Conservation (phyloP, 2,888 invertebrate genomes). For the Abscondita cerata region DNA sequence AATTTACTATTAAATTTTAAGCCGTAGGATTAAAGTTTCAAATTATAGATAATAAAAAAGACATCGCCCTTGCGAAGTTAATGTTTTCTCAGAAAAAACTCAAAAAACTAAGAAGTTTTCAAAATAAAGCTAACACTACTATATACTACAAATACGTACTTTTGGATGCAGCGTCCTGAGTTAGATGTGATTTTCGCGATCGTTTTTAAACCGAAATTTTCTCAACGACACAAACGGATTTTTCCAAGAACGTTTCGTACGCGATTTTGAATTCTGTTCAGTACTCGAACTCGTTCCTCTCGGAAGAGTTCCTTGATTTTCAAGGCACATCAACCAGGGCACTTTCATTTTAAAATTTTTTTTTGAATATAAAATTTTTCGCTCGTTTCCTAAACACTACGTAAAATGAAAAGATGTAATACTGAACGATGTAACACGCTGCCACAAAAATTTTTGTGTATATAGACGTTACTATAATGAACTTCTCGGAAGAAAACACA, state of each 20-base stretch:
- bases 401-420: background rate
- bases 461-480: too few species aligned
- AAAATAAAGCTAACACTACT: too few species aligned
- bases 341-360: constrained; percentile 44
- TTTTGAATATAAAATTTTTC: background rate
- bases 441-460: constrained; percentile 6
- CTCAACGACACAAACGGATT: constrained; percentile 21
- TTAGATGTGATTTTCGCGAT: background rate
- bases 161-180: constrained; percentile 7
- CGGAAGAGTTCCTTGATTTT: constrained; percentile 31
- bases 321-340: constrained; percentile 47
- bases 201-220: constrained; percentile 23
- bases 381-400: constrained; percentile 3
- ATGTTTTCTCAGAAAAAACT: too few species aligned
- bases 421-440: constrained; percentile 24
- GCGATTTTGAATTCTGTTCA: constrained; percentile 13
- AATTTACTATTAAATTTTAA: too few species aligned
- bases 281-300: constrained; percentile 10
- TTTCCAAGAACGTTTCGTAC: constrained; percentile 24
- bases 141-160: too few species aligned
- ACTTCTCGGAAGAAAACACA: constrained; percentile 21
- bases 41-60: too few species aligned
- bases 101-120: too few species aligned
- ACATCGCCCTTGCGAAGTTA: too few species aligned
- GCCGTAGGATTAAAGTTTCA: too few species aligned